Base-by-base conservation (phyloP, 2,797 vertebrate species). In the Neoniphon sammara region DNA sequence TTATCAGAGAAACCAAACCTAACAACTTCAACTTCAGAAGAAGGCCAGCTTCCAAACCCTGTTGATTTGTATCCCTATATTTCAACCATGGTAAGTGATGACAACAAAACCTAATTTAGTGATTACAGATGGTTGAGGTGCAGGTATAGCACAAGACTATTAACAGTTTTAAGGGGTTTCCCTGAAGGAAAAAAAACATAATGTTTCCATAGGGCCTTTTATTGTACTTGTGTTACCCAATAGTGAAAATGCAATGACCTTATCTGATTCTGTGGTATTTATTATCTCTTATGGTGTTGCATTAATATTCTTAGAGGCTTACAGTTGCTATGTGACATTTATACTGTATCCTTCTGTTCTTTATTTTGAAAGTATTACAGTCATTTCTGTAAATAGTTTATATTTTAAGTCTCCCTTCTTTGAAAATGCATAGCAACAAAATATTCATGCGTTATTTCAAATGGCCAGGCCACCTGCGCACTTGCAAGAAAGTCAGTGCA, bases 31-130 rank as follows among this genome's bases (percentile, higher is more conserved):
- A 62, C 61, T 60, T 44, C 58, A 71, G 80, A 66, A 67, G 77
- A 80, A 75, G 70, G 74, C 85, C 83, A 66, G 57, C 77, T 57
- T 55, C 66, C 60, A 70, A 58, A 71, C 62, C 55, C 60, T 59
- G 71, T 68, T 62, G 75, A 74, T 81, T 47, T 70, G 44, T 39
- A 61, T 55, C 15, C 34, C 18, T 46, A 9, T 20, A 47, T 42
- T 82, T 69, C 61, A 25, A 44, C 61, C 53, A 47, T 1, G 87
- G 90, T 91, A 81, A 87, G 89, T 86, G 71, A 72, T 62, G 17
- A 21, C 49, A 74, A 64, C 72, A 78, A 47, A 75, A 61, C 78
- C 54, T 73, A 63, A 85, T 77, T 80, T 20, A 12, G 75, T 36
- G 52, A 65, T 14, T 36, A 30, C 55, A 80, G 67, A 69, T 71